These are phyloP conservation scores for Agrypnus murinus DNA, from an alignment of 2,888 invertebrate species.

Conservation along the genomic window DNA sequence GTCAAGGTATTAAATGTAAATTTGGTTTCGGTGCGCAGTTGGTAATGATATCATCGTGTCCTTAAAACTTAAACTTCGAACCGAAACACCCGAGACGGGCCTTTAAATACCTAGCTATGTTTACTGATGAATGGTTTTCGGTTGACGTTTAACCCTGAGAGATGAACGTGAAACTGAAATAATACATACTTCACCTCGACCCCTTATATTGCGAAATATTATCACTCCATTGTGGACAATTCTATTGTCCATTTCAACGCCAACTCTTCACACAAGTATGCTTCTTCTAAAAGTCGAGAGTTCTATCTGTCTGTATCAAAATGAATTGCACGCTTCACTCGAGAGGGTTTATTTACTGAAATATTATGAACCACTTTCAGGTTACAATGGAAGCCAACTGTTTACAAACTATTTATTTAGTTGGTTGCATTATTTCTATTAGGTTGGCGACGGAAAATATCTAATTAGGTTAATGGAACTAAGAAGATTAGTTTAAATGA, in stretches of 20 bases:
- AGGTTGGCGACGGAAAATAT: too few relatives aligned
- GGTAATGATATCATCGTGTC: conserved; percentile 41
- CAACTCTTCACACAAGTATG: conserved; percentile 30
- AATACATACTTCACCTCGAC: conserved; percentile 37
- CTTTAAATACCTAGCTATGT: conserved; percentile 28
- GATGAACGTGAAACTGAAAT: conserved; percentile 41
- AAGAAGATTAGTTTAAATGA: too few relatives aligned
- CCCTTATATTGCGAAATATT: conserved; percentile 33
- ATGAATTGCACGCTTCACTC: conserved; percentile 35
- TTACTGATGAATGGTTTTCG: conserved; percentile 40
- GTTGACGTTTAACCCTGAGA: conserved; percentile 24
- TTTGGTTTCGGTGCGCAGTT: conserved; percentile 45
- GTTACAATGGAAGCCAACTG: not conserved
- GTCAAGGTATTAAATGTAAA: conserved; percentile 49
- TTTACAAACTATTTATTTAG: too few relatives aligned
- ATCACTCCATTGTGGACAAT: conserved; percentile 36
- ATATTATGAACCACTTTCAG: conserved; percentile 13
- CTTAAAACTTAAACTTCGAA: conserved; percentile 19
- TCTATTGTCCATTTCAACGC: conserved; percentile 40
- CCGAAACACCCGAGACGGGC: conserved; percentile 24
- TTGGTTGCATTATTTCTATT: too few relatives aligned
- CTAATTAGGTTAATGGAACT: too few relatives aligned
- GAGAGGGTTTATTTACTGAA: conserved; percentile 32
- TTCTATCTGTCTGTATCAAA: conserved; percentile 39
- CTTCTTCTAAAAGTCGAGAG: conserved; percentile 37